Percentiles rank a stretch among this genome's conserved stretches.
Evolutionary conservation across 92 coral and sea anemone genomes (phyloP).

Genomic region (Umimayanthus kanabou): DNA sequence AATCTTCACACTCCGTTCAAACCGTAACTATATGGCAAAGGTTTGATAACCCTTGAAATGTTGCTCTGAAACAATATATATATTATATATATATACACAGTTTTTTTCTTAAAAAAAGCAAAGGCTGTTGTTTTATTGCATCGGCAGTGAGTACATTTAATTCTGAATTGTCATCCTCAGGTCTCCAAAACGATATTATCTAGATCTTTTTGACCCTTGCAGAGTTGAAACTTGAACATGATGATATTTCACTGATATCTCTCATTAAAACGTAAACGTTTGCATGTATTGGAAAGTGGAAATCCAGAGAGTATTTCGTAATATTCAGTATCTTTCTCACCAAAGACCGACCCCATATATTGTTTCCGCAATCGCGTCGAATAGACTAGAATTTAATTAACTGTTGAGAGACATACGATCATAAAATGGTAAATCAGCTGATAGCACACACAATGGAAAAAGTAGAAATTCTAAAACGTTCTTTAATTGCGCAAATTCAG

Average conservation of each 20-base stretch:
- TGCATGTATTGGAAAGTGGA: not conserved
- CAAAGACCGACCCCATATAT: conserved; percentile 1
- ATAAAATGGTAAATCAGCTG: not conserved
- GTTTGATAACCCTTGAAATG: not conserved
- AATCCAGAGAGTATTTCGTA: not conserved
- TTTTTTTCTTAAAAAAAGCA: not conserved
- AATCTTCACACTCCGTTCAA: not conserved
- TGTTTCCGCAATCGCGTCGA: not conserved
- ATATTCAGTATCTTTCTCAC: not conserved
- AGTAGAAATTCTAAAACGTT: conserved; percentile 17
- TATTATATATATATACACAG: too few relatives aligned
- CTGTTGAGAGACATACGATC: conserved; percentile 26
- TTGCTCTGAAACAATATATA: not conserved
- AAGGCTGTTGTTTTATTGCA: not conserved
- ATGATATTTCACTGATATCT: not conserved
- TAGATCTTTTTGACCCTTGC: not conserved
- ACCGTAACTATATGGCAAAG: not conserved
- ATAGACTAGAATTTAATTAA: conserved; percentile 23
- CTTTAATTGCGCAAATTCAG: conserved; percentile 21
- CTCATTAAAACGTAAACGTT: not conserved
- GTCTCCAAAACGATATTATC: not conserved
- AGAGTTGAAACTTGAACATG: not conserved
- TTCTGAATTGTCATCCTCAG: not conserved
- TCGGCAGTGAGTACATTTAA: not conserved
- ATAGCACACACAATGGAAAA: not conserved